A percentile compares a stretch with the other conserved stretches of the same genome.
Conservation (phyloP, 2,797 vertebrate species). For the Sebastolobus altivelis region DNA sequence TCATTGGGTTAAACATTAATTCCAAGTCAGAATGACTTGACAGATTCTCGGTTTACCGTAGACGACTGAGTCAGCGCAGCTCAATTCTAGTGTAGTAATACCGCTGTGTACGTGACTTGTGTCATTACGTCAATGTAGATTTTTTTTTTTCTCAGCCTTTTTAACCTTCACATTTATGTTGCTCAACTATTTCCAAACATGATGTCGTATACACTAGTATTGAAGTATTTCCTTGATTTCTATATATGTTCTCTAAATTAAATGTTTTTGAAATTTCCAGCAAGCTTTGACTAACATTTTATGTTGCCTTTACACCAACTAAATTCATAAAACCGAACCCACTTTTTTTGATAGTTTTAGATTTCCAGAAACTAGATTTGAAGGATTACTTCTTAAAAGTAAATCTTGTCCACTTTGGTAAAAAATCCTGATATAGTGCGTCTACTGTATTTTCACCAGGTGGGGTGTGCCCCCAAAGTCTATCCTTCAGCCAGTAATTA, state of each 20-base stretch:
- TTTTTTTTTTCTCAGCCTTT: neutral
- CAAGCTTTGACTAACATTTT: no score
- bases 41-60: conserved; percentile 70
- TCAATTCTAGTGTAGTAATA: neutral
- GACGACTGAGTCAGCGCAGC: conserved; percentile 21
- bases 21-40: conserved; percentile 74
- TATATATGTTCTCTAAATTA: neutral
- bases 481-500: no score
- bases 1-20: no score
- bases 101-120: neutral
- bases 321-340: neutral
- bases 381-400: neutral
- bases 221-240: neutral
- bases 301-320: neutral
- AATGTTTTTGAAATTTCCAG: neutral
- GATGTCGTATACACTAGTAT: neutral
- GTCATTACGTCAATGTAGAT: neutral
- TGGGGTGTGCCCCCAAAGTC: no score
- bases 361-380: neutral
- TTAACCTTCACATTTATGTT: neutral
- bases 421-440: neutral
- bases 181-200: neutral
- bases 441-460: neutral
- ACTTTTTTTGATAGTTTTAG: neutral
- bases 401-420: neutral